Evolutionary conservation across 2,888 invertebrate genomes (phyloP).

Genomic region (Plemyria rubiginata): DNA sequence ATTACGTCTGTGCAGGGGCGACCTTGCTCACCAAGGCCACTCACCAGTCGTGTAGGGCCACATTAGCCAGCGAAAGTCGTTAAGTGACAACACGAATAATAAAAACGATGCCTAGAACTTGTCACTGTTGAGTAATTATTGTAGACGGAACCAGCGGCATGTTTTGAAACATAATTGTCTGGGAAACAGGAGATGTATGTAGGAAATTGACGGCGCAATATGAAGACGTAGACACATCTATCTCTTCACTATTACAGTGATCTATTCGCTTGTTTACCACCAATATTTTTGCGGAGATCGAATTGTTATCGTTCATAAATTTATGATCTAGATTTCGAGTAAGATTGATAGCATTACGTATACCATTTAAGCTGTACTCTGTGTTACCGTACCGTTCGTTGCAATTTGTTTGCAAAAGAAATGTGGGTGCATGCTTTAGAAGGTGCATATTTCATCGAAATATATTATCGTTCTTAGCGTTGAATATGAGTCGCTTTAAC

Average conservation of each 20-base stretch:
- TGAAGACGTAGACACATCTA: slow-evolving; percentile 10
- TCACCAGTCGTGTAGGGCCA: too few species aligned
- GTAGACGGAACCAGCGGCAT: slow-evolving; percentile 39
- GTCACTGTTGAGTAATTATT: slow-evolving; percentile 18
- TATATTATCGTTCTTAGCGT: background rate
- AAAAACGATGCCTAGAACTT: too few species aligned
- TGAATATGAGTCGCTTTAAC: background rate
- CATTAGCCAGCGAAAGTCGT: too few species aligned
- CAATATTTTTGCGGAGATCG: slow-evolving; percentile 21
- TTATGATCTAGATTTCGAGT: slow-evolving; percentile 20
- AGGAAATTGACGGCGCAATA: slow-evolving; percentile 34
- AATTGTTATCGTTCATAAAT: slow-evolving; percentile 17
- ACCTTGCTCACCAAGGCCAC: too few species aligned
- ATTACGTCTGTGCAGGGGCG: too few species aligned
- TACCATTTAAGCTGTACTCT: background rate
- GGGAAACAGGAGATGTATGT: slow-evolving; percentile 35
- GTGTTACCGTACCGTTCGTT: background rate
- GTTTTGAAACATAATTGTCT: slow-evolving; percentile 39
- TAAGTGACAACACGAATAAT: too few species aligned
- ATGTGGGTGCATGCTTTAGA: background rate
- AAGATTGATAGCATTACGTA: slow-evolving; percentile 7
- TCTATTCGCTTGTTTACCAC: slow-evolving; percentile 31
- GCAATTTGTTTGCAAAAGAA: slow-evolving; percentile 1
- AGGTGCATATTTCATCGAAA: background rate
- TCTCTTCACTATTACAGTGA: slow-evolving; percentile 17